Evolutionary conservation across 2,888 invertebrate genomes (phyloP), one percentile per base, ranked within the genome.

Genomic region (Falcaria lacertinaria): DNA sequence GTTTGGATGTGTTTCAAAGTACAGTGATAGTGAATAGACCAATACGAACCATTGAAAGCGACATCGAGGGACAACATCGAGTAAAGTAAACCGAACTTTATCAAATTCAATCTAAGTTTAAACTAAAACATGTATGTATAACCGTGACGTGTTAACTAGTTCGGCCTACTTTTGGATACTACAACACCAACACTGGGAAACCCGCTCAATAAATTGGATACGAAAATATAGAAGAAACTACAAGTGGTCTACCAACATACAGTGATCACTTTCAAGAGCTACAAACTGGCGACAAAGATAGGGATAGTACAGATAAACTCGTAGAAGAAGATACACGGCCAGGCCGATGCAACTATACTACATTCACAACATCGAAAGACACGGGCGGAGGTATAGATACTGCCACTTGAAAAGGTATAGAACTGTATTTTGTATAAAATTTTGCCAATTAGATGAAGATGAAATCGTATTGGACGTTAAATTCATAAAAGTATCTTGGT

Each of bases 1-100:
- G 68, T 68, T 69, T 70, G 64, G 64, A 69, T 71, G 78, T 87
- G 80, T 77, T 71, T 68, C 65, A 67, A 69, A 60, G 71, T 70
- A 78, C 57, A 74, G 83, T 83, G 79, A 78, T 69, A 64, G 83
- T 83, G 79, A 70, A 76, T 75, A 80, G 78, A 86, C 83, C 86
- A 67, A 79, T 81, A 80, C 80, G 80, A 85, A 85, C 85, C 85
- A 85, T 79, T 79, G 77, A 84, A 89, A 89, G 89, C 89, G 78
- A 89, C 89, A 89, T 80, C 85, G 85, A 89, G 68, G 67, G 74
- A 89, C 89, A 88, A 89, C 88, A 89, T 83, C 84, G 71, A 89
- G 58, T 63, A 77, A 83, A 74, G 73, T 59, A 72, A 81, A 83
- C 81, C 78, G 80, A 87, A 69, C 59, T 64, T 63, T 62, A 56